Evolutionary conservation across 1,140 invertebrate species (phyloP).

Genomic region (Eurytemora carolleeae): DNA sequence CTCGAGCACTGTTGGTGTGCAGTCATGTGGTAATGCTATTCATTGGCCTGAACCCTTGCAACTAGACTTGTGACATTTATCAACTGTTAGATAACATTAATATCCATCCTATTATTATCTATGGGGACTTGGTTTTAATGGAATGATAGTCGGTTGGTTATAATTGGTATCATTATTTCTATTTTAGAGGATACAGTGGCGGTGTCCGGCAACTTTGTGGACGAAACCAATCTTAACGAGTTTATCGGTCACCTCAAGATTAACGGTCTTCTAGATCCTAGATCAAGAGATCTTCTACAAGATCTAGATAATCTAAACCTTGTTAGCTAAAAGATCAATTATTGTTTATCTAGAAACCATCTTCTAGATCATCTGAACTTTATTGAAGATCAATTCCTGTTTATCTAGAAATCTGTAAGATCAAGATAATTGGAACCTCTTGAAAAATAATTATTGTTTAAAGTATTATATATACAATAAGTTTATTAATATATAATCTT

Average conservation of each 20-base stretch:
- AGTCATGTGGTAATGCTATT: too few species aligned
- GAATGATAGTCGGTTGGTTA: not conserved
- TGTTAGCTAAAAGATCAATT: too few species aligned
- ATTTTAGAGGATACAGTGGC: conserved; percentile 21
- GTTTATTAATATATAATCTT: too few species aligned
- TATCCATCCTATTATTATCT: not conserved
- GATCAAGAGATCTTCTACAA: conserved; percentile 20
- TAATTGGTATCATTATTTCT: not conserved
- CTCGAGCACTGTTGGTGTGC: too few species aligned
- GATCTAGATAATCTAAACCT: conserved; percentile 1
- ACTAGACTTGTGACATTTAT: not conserved
- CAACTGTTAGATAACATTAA: not conserved
- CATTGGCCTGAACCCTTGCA: too few species aligned
- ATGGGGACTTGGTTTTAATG: not conserved
- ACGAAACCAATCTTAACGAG: conserved; percentile 21
- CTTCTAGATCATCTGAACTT: too few species aligned
- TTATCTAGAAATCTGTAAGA: too few species aligned
- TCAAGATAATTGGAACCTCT: too few species aligned
- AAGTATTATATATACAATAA: too few species aligned
- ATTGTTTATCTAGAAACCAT: too few species aligned
- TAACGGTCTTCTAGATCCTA: conserved; percentile 20
- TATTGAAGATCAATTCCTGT: too few species aligned
- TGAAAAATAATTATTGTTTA: too few species aligned
- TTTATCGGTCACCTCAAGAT: conserved; percentile 21
- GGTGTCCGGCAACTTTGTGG: conserved; percentile 24